phyloP scores from a whole-genome alignment of 2,797 vertebrate genomes.

The Yasuhikotakia modesta region DNA sequence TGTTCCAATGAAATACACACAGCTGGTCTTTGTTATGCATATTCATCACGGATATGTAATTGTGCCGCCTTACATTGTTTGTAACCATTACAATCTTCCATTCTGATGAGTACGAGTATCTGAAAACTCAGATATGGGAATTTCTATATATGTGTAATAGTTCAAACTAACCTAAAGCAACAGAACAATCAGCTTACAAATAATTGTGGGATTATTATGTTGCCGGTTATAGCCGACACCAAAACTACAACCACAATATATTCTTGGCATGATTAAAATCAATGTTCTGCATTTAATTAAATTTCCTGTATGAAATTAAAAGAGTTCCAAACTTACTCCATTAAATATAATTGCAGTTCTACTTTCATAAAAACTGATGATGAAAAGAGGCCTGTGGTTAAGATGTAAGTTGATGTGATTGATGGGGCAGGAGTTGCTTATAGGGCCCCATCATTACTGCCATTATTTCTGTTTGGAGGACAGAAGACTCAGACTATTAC shows the following conservation, averaged over 20 bases:
- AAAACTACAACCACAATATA: constrained; percentile 25
- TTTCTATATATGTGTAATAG: constrained; percentile 15
- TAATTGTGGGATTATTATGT: neutral
- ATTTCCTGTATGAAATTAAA: constrained; percentile 75
- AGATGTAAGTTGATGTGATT: constrained; percentile 59
- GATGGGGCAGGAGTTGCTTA: constrained; percentile 49
- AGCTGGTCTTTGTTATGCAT: constrained; percentile 48
- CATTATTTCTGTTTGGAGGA: constrained; percentile 55
- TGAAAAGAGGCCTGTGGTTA: constrained; percentile 72
- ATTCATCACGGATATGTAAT: constrained; percentile 46
- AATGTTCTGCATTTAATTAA: constrained; percentile 76
- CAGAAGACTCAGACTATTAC: constrained; percentile 47
- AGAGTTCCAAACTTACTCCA: constrained; percentile 78
- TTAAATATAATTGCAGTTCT: constrained; percentile 83
- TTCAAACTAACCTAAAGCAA: constrained; percentile 33
- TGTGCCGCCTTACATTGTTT: constrained; percentile 37
- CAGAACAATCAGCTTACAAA: constrained; percentile 1
- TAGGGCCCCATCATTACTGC: constrained; percentile 57
- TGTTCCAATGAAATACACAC: constrained; percentile 42
- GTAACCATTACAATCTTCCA: constrained; percentile 35
- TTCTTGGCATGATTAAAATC: constrained; percentile 71
- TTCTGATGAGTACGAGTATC: constrained; percentile 7
- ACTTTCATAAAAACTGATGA: constrained; percentile 74
- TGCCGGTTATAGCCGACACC: neutral
- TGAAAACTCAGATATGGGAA: constrained; percentile 30